phyloP scores from a whole-genome alignment of 2,888 invertebrate species.

The Tenthredo mesomela region DNA sequence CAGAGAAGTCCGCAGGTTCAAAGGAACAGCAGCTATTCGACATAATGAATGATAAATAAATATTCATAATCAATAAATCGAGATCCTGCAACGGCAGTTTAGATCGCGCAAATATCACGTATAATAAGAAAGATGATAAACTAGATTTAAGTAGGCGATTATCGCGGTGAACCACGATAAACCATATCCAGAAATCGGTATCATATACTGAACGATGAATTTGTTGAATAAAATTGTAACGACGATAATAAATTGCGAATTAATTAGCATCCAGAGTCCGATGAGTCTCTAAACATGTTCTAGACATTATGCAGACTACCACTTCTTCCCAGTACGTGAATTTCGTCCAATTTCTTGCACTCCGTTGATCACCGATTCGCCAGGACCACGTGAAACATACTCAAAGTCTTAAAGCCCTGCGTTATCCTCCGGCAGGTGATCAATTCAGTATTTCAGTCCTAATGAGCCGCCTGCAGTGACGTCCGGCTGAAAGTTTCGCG shows the following conservation, averaged over 20 bases:
- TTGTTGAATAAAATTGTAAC: not conserved
- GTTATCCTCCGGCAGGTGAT: constrained; percentile 23
- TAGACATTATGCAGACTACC: not conserved
- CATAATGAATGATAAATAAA: not conserved
- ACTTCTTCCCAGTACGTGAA: not conserved
- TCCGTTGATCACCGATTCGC: not conserved
- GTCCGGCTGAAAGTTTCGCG: not conserved
- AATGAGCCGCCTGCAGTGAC: constrained; percentile 20
- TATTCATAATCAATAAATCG: not conserved
- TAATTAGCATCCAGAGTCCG: not conserved
- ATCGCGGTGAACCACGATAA: not conserved
- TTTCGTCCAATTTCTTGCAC: not conserved
- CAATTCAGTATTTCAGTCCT: constrained; percentile 35
- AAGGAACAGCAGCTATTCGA: not conserved
- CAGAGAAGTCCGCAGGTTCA: not conserved
- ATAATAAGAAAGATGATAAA: not conserved
- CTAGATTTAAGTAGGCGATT: not conserved
- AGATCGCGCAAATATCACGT: not conserved
- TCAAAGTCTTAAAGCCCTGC: not conserved
- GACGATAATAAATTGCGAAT: not conserved
- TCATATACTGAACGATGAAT: not conserved
- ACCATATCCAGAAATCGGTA: not conserved
- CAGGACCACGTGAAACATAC: not conserved
- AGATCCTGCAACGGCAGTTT: not conserved
- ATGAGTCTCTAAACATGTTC: not conserved